Base-by-base conservation (phyloP, 37 sponge, comb jelly and placozoan genomes). In the Chondrosia reniformis region DNA sequence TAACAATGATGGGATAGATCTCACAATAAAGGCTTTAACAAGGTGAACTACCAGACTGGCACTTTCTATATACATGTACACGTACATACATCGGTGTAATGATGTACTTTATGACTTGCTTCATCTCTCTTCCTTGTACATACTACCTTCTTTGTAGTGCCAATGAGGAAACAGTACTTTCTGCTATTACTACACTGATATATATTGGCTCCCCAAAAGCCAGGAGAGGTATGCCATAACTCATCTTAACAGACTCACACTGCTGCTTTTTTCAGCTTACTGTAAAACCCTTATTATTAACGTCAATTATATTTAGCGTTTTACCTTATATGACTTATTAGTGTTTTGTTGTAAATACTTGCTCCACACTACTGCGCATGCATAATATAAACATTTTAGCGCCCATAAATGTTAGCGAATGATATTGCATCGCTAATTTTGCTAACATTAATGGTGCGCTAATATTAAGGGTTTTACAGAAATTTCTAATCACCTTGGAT, bases 81-180 rank as follows among this genome's bases (percentile, higher is more conserved):
- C 24, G 64, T 27, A 21, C 15, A 15, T 49, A 15, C 15, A 15
- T 49, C 15, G 10, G 52, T 49, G 52, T 49, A 15, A 19, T 10
- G 10, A 15, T 49, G 52, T 49, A 15, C 15, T 10, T 49, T 10
- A 10, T 19, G 10, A 15, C 52, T 19, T 49, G 52, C 52, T 19
- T 49, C 15, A 10, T 19, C 15, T 49, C 15, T 49, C 15, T 49
- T 49, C 52, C 10, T 49, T 49, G 52, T 19, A 15, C n/a, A n/a
- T n/a, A n/a, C 15, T 49, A 49, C 52, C 15, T 15, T 5, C 10
- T 24, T 3, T 32, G n/a, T 28, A 88, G 94, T 84, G 21, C 76
- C 30, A 84, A 86, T 52, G 91, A 90, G 37, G 91, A 90, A 40
- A 93, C 94, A 31, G 91, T 93, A 9, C 39, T 89, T 44, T 87